Evolutionary conservation across 2,797 vertebrate species (phyloP).

Genomic region (Phrynocephalus forsythii): DNA sequence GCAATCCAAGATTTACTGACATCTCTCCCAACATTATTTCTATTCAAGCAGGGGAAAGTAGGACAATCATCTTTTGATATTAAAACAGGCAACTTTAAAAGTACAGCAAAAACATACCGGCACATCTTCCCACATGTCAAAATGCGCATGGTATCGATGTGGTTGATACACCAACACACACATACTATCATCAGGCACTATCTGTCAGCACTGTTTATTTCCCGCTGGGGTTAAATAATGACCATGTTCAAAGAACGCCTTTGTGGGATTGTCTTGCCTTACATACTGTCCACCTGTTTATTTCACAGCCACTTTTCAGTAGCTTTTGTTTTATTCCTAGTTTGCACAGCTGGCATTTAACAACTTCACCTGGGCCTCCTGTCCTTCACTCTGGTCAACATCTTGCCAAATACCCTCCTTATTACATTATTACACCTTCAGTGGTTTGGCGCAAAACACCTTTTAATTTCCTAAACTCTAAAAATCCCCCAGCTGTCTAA

Average conservation of each 20-base stretch:
- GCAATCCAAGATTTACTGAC: slow-evolving; percentile 50
- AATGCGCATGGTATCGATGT: slow-evolving; percentile 72
- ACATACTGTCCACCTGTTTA: slow-evolving; percentile 73
- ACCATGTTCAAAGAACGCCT: slow-evolving; percentile 73
- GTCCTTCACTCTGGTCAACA: slow-evolving; percentile 55
- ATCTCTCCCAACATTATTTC: slow-evolving; percentile 62
- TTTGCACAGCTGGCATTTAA: slow-evolving; percentile 73
- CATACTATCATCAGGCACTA: neutral
- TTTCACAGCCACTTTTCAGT: slow-evolving; percentile 72
- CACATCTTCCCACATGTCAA: slow-evolving; percentile 72
- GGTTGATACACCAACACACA: slow-evolving; percentile 71
- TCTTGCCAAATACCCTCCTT: slow-evolving; percentile 39
- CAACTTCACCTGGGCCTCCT: slow-evolving; percentile 67
- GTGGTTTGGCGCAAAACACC: slow-evolving; percentile 2
- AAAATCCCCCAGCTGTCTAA: neutral
- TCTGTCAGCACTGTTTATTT: slow-evolving; percentile 77
- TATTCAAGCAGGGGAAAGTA: slow-evolving; percentile 62
- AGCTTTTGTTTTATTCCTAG: slow-evolving; percentile 70
- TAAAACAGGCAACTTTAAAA: slow-evolving; percentile 73
- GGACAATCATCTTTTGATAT: slow-evolving; percentile 72
- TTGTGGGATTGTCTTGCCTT: slow-evolving; percentile 73
- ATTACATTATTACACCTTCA: slow-evolving; percentile 1
- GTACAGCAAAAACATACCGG: slow-evolving; percentile 73
- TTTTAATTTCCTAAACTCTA: no score
- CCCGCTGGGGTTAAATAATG: slow-evolving; percentile 78